Base-by-base conservation (phyloP, 2,113 vertebrate genomes). In the Festucalex cinctus region DNA sequence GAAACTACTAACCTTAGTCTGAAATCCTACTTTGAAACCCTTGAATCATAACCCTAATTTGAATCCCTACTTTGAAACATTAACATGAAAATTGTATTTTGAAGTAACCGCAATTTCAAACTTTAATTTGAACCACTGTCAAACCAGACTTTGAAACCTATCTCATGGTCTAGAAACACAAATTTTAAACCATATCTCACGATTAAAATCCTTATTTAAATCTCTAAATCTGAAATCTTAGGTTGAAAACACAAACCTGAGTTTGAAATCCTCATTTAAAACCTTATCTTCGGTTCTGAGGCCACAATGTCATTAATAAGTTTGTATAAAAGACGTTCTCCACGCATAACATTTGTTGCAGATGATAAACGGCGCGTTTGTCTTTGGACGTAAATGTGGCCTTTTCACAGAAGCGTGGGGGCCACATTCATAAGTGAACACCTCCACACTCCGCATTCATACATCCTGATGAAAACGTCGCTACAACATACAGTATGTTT, bases 381-480 rank as follows among this genome's bases (percentile, higher is more conserved):
- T 78, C 64, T 81, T 81, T 65, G 65, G 75, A 73, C 9, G 22
- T 43, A 56, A 74, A 80, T 66, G 43, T 49, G 60, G 66, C 65
- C 43, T 77, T 78, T 75, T 59, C 69, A 49, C 65, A 51, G 6
- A 65, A 63, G 76, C 82, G 79, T 75, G 88, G 71, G 85, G 80
- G 82, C 82, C 76, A 78, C 60, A 79, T 85, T 83, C 68, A 77
- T 69, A 80, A 72, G 69, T 78, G 69, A 82, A 85, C 85, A 82
- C 68, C 76, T 88, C 44, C 66, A 61, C 76, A 81, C 88, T 80
- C 79, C 74, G 61, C 73, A 68, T 65, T 68, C 67, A 57, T 19
- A 9, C 26, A 57, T 17, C 14, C 16, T 8, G 26, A 57, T 57
- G 24, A 54, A 32, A 32, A 57, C 69, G 78, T 76, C 69, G 75